phyloP scores from a whole-genome alignment of 2,797 vertebrate species.

The Cetoscarus ocellatus region DNA sequence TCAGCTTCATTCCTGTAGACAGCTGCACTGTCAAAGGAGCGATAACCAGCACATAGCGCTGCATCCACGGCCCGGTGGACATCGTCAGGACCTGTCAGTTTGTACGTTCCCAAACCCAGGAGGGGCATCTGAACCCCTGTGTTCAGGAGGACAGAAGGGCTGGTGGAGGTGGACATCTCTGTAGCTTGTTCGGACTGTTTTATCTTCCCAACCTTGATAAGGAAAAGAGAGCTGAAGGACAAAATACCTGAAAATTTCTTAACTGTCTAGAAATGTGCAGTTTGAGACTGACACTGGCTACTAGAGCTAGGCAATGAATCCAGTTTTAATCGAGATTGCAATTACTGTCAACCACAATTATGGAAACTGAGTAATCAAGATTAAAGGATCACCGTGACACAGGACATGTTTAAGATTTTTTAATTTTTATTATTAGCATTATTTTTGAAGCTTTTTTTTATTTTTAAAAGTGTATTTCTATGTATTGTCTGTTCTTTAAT shows the following conservation, averaged over 20 bases:
- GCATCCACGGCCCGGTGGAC: slow-evolving; percentile 79
- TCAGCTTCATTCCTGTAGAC: slow-evolving; percentile 87
- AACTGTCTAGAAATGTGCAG: no score
- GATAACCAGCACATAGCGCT: slow-evolving; percentile 84
- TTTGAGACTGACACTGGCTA: no score
- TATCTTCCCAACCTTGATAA: neutral
- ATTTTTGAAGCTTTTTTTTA: no score
- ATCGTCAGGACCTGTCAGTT: slow-evolving; percentile 71
- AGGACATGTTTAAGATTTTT: no score
- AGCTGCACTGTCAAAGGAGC: slow-evolving; percentile 87
- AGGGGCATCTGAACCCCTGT: slow-evolving; percentile 84
- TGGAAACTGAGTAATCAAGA: no score
- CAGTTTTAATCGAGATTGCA: no score
- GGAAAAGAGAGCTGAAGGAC: neutral
- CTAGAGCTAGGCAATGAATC: no score
- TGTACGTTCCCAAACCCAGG: slow-evolving; percentile 87
- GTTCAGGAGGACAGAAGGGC: slow-evolving; percentile 71
- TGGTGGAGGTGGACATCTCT: slow-evolving; percentile 11
- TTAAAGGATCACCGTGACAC: no score
- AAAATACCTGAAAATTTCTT: neutral
- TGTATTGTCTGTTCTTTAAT: no score
- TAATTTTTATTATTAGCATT: no score
- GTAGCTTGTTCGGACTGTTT: neutral
- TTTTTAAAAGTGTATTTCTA: no score
- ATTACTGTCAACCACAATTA: no score